These are phyloP conservation scores for Carapus acus DNA, from an alignment of 2,797 vertebrate species.

Conservation along the genomic window DNA sequence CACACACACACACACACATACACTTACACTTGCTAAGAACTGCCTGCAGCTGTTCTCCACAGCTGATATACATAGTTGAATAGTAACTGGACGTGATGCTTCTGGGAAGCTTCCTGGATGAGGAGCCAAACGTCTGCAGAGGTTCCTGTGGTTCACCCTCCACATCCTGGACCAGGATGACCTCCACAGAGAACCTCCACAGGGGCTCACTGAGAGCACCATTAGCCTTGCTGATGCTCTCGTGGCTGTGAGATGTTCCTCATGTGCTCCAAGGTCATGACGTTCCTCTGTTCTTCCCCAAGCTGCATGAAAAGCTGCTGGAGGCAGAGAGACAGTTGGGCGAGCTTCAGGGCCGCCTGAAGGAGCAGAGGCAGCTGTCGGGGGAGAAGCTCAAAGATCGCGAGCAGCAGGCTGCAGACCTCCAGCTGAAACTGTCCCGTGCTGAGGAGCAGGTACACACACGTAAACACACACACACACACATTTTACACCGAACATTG, in stretches of 20 bases:
- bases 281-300: conserved; percentile 5
- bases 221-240: no score
- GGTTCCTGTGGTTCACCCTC: no score
- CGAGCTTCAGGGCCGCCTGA: conserved; percentile 89
- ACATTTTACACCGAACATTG: neutral
- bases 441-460: conserved; percentile 89
- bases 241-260: no score
- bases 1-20: neutral
- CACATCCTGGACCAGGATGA: no score
- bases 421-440: conserved; percentile 91
- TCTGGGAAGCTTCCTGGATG: no score
- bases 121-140: no score
- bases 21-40: neutral
- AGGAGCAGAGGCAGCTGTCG: conserved; percentile 94
- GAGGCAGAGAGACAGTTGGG: conserved; percentile 92
- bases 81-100: no score
- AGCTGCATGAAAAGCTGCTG: conserved; percentile 92
- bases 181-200: no score
- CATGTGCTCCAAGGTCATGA: neutral
- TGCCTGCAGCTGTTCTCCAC: no score
- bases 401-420: conserved; percentile 91
- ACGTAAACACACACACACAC: no score
- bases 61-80: no score
- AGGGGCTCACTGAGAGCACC: no score
- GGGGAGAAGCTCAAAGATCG: conserved; percentile 96